These are phyloP conservation scores for Pilophorus perplexus DNA, from an alignment of 2,888 invertebrate genomes.

Conservation along the genomic window DNA sequence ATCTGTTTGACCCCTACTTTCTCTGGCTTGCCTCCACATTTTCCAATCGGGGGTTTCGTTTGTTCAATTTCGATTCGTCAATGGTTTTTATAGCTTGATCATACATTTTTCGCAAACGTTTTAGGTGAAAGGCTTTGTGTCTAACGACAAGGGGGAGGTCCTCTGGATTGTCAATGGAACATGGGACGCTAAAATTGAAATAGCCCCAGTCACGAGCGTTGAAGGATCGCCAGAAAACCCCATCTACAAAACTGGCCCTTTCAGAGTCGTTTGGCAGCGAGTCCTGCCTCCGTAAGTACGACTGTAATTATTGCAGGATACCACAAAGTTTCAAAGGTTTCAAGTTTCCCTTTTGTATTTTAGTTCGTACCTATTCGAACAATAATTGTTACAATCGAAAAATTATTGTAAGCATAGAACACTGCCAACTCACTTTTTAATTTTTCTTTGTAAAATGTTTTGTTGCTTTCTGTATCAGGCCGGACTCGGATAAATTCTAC, in stretches of 20 bases:
- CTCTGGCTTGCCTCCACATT: too few relatives aligned
- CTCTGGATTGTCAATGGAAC: constrained; percentile 75
- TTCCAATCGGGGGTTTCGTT: too few relatives aligned
- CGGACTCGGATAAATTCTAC: constrained; percentile 74
- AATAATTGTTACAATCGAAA: too few relatives aligned
- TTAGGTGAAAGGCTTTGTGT: constrained; percentile 71
- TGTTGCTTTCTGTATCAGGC: constrained; percentile 52
- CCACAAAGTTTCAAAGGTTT: too few relatives aligned
- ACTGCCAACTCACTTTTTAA: neutral
- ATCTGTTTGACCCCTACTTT: too few relatives aligned
- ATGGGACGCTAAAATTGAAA: constrained; percentile 95
- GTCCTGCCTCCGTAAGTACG: constrained; percentile 68
- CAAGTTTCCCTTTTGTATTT: too few relatives aligned
- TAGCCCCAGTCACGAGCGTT: constrained; percentile 78
- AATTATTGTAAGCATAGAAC: neutral
- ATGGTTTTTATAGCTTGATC: too few relatives aligned
- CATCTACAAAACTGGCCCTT: constrained; percentile 85
- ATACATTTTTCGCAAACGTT: constrained; percentile 9
- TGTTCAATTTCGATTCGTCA: too few relatives aligned
- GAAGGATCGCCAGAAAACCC: constrained; percentile 71
- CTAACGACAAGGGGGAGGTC: constrained; percentile 58
- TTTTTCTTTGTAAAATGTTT: constrained; percentile 8
- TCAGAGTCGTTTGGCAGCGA: constrained; percentile 82
- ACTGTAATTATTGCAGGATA: neutral
- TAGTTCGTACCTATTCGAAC: too few relatives aligned